These are phyloP conservation scores for Helobdella robusta DNA, from an alignment of 2,888 invertebrate species.

Conservation along the genomic window DNA sequence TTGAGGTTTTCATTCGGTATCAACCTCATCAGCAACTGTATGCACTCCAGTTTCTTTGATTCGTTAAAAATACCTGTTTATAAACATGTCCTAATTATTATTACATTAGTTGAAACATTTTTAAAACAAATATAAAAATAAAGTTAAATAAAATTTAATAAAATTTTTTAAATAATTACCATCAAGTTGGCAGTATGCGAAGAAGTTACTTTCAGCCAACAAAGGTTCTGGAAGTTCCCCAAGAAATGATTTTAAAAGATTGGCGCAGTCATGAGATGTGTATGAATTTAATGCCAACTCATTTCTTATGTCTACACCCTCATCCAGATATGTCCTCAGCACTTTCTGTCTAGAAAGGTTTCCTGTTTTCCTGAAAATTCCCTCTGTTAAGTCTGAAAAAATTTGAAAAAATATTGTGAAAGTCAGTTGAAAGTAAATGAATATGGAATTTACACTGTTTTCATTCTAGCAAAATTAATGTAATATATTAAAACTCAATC, in stretches of 20 bases:
- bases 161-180: no score
- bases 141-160: no score
- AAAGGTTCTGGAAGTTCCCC: slow-evolving; percentile 20
- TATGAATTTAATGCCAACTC: neutral
- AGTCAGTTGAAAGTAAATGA: neutral
- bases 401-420: neutral
- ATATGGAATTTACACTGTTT: no score
- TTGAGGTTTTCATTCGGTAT: slow-evolving; percentile 14
- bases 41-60: slow-evolving; percentile 8
- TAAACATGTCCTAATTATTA: no score
- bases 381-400: slow-evolving; percentile 14
- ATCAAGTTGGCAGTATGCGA: slow-evolving; percentile 17
- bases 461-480: no score
- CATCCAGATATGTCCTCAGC: slow-evolving; percentile 15
- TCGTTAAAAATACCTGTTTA: no score
- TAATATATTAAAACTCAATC: no score
- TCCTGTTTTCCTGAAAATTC: slow-evolving; percentile 24
- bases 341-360: slow-evolving; percentile 23
- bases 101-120: no score
- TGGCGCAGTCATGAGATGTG: slow-evolving; percentile 19
- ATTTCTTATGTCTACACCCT: neutral
- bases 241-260: slow-evolving; percentile 18
- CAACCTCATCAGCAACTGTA: slow-evolving; percentile 26
- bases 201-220: slow-evolving; percentile 11
- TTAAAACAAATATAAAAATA: no score